Base-by-base conservation (phyloP, 2,888 invertebrate genomes). In the Cartodere bifasciata region DNA sequence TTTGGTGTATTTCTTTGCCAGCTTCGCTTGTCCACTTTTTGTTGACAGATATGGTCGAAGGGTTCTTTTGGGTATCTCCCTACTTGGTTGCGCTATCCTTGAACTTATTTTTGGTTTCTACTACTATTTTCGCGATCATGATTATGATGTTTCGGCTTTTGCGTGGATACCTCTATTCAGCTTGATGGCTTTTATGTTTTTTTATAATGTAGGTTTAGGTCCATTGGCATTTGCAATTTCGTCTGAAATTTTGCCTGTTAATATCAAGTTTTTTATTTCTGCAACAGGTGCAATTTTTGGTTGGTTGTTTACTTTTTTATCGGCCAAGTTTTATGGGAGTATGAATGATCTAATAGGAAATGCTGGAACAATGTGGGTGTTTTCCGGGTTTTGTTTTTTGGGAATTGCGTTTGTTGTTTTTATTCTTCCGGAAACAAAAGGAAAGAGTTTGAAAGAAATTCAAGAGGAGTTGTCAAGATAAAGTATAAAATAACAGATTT, bases 141-240 rank as follows among this genome's bases (percentile, higher is more conserved):
- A 55, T 71, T 50, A 55, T 1, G 55, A 67, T 3, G 61, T 67
- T 0, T 49, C 51, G 1, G 56, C 48, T 4, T 64, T 82, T 26
- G 55, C 66, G 0, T 82, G 79, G 74, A 53, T 86, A 17, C 86
- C 86, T 7, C 44, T 79, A 10, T 84, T 75, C 60, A 79, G 80
- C 36, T 59, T 75, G 25, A 72, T 78, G 0, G 84, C 82, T 58
- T 75, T 78, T 56, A 65, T 76, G 50, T 40, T 48, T 12, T 29
- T 34, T 11, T 34, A 22, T 9, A 34, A 29, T n/a, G 25, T 34
- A 13, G 83, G 73, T 2, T 70, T 77, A 29, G 84, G 88, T 3
- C 78, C 83, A 0, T 55, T 85, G 15, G 78, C 81, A 0, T 82
- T 83, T 82, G 76, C 81, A 2, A 72, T 86, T 14, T 73, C 84